phyloP scores from a whole-genome alignment of 1,140 invertebrate species.

The Aphidius gifuensis region DNA sequence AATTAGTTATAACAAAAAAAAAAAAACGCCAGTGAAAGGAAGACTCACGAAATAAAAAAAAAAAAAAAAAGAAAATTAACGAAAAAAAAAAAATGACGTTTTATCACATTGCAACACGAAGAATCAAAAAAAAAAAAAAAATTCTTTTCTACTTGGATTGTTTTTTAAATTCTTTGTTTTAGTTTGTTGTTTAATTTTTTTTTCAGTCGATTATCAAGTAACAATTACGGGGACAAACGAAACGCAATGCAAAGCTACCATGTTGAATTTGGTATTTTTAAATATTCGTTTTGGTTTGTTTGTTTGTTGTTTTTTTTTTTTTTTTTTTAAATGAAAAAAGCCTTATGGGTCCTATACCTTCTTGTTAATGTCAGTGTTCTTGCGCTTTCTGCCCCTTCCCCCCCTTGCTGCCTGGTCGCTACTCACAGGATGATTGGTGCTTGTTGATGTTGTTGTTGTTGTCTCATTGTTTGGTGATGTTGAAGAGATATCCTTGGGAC shows the following conservation, averaged over 20 bases:
- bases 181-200: no score
- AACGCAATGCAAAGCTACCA: background rate
- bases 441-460: constrained; percentile 40
- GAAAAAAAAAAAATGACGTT: no score
- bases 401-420: constrained; percentile 56
- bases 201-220: no score
- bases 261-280: constrained; percentile 9
- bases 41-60: no score
- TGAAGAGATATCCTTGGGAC: constrained; percentile 46
- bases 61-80: no score
- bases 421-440: constrained; percentile 56
- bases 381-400: constrained; percentile 57
- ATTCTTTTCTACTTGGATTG: no score
- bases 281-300: constrained; percentile 14
- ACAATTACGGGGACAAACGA: no score
- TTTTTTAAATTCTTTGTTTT: no score
- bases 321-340: constrained; percentile 41
- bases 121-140: no score
- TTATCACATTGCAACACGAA: no score
- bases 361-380: constrained; percentile 57
- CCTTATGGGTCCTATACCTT: constrained; percentile 55
- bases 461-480: constrained; percentile 51
- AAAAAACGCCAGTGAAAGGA: no score
- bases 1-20: no score
- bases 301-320: constrained; percentile 3